Base-by-base conservation (phyloP, 2,888 invertebrate genomes). In the Gastrophysa polygoni region DNA sequence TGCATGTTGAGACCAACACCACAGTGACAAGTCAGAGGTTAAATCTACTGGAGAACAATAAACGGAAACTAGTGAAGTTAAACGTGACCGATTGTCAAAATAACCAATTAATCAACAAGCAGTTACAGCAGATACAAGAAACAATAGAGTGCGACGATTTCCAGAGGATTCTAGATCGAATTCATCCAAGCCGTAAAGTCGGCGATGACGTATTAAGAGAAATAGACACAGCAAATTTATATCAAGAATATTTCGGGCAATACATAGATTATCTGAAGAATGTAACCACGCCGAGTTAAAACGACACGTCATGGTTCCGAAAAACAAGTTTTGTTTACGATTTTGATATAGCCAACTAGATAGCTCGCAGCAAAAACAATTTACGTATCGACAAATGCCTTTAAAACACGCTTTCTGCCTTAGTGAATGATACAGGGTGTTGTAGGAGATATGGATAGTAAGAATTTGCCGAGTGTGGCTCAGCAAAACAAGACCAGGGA, bases 121-220 rank as follows among this genome's bases (percentile, higher is more conserved):
- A 72, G 62, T 67, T 87, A 78, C 78, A 82, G 77, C 83, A 84
- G 28, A 61, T 87, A 80, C 83, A 84, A 70, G 86, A 86, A 85
- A 85, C 87, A 85, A 81, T 84, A 71, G 82, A 85, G 84, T 84
- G 85, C 78, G 81, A 82, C 32, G 75, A 87, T 82, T 86, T 87
- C 83, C 84, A 85, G 82, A 85, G 86, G 86, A 85, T 87, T 85
- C 86, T 87, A 81, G 54, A 84, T 83, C 78, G 83, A 84, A 38
- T 80, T 54, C 14, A 55, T 57, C 82, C 57, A 34, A 54, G 84
- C 75, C 81, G 83, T 74, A 82, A 81, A 64, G 77, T 84, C 57
- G 83, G 82, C 72, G 76, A 44, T 59, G 71, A 74, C 59, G 81
- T 84, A 0, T 78, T 85, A 82, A 72, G 79, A 75, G 43, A 52